A percentile compares a stretch with the other conserved stretches of the same genome.
phyloP scores from a whole-genome alignment of 2,113 vertebrate species.

The Oncorhynchus clarkii region DNA sequence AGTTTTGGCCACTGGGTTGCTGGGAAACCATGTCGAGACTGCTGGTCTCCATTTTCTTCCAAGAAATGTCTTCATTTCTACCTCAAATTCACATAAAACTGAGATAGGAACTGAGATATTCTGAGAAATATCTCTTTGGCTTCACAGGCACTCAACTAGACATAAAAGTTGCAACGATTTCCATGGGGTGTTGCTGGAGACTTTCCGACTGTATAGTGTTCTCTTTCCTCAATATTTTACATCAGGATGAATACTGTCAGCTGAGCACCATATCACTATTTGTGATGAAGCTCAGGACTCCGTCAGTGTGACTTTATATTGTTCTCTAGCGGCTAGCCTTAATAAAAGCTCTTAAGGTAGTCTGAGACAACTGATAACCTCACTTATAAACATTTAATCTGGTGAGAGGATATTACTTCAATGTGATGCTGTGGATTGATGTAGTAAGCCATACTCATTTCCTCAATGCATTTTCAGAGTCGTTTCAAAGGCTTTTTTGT shows the following conservation, averaged over 20 bases:
- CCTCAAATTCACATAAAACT: not conserved
- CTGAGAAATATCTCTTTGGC: not conserved
- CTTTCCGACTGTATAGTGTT: not conserved
- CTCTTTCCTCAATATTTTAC: slow-evolving; percentile 1
- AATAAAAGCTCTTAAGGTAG: slow-evolving; percentile 14
- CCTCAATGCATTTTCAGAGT: not conserved
- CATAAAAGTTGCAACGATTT: not conserved
- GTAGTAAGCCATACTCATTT: not conserved
- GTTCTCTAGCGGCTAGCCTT: not conserved
- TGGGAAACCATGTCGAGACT: too few species aligned
- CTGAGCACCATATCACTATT: not conserved
- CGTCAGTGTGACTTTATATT: not conserved
- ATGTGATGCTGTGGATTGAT: slow-evolving; percentile 14
- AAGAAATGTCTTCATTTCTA: not conserved
- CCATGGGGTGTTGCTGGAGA: not conserved
- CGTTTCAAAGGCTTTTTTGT: not conserved
- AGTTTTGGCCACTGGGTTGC: too few species aligned
- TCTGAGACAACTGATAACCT: not conserved
- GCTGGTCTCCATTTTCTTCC: too few species aligned
- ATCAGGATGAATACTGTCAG: not conserved
- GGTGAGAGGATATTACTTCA: slow-evolving; percentile 17
- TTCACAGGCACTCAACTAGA: not conserved
- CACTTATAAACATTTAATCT: slow-evolving; percentile 25
- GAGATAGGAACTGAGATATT: not conserved
- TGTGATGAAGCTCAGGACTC: not conserved